These are phyloP conservation scores for Labeo catla DNA, from an alignment of 2,113 vertebrate genomes.

Conservation along the genomic window DNA sequence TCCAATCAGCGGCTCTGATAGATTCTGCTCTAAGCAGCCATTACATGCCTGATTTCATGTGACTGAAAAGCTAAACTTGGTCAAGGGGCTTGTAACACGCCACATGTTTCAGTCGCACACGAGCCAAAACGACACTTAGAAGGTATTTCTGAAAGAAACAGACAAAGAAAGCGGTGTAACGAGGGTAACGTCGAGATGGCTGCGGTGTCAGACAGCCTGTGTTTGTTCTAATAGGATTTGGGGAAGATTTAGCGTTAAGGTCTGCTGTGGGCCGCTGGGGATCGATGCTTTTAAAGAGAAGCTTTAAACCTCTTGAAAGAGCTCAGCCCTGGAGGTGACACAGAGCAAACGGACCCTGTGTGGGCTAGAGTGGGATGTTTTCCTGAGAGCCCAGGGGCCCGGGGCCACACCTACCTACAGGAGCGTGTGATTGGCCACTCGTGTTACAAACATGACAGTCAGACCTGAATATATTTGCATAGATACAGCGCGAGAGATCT, in stretches of 20 bases:
- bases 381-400: constrained; percentile 10
- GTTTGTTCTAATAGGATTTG: constrained; percentile 33
- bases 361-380: constrained; percentile 30
- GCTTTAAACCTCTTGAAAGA: constrained; percentile 19
- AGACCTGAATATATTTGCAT: constrained; percentile 38
- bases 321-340: constrained; percentile 31
- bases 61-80: constrained; percentile 45
- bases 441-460: constrained; percentile 58
- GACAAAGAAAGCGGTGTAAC: not conserved
- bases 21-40: constrained; percentile 52
- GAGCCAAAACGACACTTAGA: not conserved
- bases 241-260: not conserved
- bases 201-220: not conserved
- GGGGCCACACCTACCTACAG: not conserved
- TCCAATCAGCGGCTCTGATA: constrained; percentile 72
- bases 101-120: not conserved
- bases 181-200: not conserved
- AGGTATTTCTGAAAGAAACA: not conserved
- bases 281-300: not conserved
- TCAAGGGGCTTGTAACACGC: constrained; percentile 27
- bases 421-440: constrained; percentile 52
- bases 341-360: constrained; percentile 30
- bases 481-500: not conserved
- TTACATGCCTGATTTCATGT: constrained; percentile 57
- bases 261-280: constrained; percentile 55